Evolutionary conservation across 2,797 vertebrate species (phyloP), one percentile per base, ranked within the genome.

Genomic region (Melanotaenia pygmaea): DNA sequence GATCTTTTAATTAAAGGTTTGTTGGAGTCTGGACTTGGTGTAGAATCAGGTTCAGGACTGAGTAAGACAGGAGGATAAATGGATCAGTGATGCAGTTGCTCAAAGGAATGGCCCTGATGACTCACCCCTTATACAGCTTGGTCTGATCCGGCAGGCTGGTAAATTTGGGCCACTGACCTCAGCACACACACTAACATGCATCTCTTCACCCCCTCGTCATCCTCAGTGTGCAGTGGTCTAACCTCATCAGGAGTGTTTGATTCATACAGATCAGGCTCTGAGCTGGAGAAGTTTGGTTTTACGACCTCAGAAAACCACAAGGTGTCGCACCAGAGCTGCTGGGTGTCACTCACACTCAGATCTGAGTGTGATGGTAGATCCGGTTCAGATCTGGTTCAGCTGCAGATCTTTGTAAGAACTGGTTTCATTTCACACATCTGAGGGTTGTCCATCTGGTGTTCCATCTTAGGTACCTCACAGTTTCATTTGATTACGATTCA

Each of bases 101-200:
- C 58, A 30, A 45, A 67, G 64, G 59, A 78, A 64, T 54, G 54
- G 3, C 47, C 24, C 28, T 3, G 18, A 38, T 67, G 60, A 59
- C 71, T 22, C 47, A 45, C 32, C 16, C 22, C 38, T 6, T 26
- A n/a, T 26, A 66, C 37, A 65, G 20, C 22, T 65, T 4, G 3
- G 3, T 35, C 51, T 53, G 64, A 22, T 71, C 37, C 43, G 71
- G 82, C 79, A 82, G 67, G 43, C 43, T 66, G 64, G 79, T 88
- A 83, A 79, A 84, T 84, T 12, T 70, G 76, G 72, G 38, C 56
- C 76, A 47, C 22, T 86, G 81, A 88, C 62, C 56, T 90, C 83
- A 83, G 20, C 30, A 1, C 56, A 32, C 56, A 32, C 51, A 28
- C 32, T 1, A 22, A 34, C 51, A 38, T 47, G 32, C 32, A 12